phyloP scores from a whole-genome alignment of 2,797 vertebrate genomes.

The Calcarius lapponicus region DNA sequence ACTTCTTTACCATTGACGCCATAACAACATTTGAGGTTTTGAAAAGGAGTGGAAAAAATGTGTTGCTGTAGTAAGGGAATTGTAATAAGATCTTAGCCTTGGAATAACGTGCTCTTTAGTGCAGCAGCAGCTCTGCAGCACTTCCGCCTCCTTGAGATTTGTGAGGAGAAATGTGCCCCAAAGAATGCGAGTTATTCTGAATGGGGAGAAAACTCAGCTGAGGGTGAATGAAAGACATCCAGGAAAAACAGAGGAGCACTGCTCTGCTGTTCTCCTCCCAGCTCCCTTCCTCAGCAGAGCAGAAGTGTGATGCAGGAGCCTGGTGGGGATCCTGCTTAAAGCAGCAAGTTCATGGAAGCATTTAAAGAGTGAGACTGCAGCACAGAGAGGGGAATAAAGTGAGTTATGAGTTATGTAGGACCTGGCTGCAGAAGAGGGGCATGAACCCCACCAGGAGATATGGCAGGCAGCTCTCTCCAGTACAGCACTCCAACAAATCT shows the following conservation, averaged over 20 bases:
- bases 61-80: slow-evolving; percentile 59
- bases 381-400: not conserved
- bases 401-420: not conserved
- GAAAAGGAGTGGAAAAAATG: slow-evolving; percentile 53
- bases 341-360: not conserved
- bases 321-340: not conserved
- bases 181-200: slow-evolving; percentile 29
- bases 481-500: not conserved
- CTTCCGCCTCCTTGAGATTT: slow-evolving; percentile 46
- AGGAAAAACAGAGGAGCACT: slow-evolving; percentile 33
- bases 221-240: slow-evolving; percentile 38
- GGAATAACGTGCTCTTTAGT: not conserved
- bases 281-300: not conserved
- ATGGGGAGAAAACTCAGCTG: not conserved
- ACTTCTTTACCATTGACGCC: slow-evolving; percentile 63
- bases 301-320: not conserved
- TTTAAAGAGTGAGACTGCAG: not conserved
- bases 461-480: not conserved
- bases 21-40: slow-evolving; percentile 68
- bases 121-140: not conserved
- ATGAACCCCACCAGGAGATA: not conserved
- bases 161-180: slow-evolving; percentile 51
- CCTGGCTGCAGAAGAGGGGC: not conserved
- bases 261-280: not conserved
- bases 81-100: slow-evolving; percentile 60